Percentiles rank a stretch among this genome's conserved stretches.
Evolutionary conservation across 2,888 invertebrate species (phyloP).

Genomic region (Spodoptera picta): DNA sequence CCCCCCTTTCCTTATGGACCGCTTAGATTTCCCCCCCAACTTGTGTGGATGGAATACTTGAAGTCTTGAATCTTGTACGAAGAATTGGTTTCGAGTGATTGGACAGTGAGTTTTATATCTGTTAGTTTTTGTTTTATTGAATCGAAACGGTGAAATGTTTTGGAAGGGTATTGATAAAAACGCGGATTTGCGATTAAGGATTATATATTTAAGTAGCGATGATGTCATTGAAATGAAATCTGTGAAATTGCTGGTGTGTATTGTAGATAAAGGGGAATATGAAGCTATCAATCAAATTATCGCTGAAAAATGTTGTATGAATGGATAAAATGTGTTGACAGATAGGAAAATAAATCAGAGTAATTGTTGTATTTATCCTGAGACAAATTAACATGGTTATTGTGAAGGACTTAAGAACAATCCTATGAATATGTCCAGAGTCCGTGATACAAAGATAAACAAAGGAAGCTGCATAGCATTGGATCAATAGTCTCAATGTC

Average conservation of each 20-base stretch:
- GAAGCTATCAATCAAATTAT: slow-evolving; percentile 19
- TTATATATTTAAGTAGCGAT: not conserved
- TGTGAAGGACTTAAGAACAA: no score
- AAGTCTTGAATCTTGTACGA: slow-evolving; percentile 86
- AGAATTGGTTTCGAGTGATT: slow-evolving; percentile 86
- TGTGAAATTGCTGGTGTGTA: not conserved
- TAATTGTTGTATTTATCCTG: no score
- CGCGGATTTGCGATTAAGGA: not conserved
- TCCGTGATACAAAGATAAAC: no score
- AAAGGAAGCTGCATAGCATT: not conserved
- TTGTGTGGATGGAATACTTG: slow-evolving; percentile 86
- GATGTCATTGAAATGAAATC: slow-evolving; percentile 6
- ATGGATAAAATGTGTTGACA: slow-evolving; percentile 3
- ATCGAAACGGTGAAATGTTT: slow-evolving; percentile 7
- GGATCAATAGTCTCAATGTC: not conserved
- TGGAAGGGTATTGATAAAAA: not conserved
- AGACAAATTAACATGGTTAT: no score
- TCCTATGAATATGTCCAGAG: no score
- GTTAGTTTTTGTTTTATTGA: slow-evolving; percentile 63
- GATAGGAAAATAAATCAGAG: no score
- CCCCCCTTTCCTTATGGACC: slow-evolving; percentile 86
- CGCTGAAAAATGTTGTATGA: slow-evolving; percentile 2
- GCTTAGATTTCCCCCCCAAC: slow-evolving; percentile 87
- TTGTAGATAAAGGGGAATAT: not conserved
- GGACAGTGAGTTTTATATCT: slow-evolving; percentile 77